A percentile compares a stretch with the other conserved stretches of the same genome.
phyloP scores from a whole-genome alignment of 2,797 vertebrate genomes.

The Zenarchopterus dispar region DNA sequence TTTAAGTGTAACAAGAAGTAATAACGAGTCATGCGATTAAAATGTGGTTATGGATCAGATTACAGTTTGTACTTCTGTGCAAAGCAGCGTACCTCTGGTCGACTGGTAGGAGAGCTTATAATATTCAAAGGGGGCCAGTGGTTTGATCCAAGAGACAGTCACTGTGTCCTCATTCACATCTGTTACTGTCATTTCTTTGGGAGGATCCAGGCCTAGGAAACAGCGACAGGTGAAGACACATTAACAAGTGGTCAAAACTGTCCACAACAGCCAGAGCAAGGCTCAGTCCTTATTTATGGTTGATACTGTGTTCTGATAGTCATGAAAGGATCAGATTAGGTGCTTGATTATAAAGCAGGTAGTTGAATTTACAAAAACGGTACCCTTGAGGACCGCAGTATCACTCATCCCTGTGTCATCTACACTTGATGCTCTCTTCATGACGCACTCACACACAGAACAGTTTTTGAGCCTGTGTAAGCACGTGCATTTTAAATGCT shows the following conservation, averaged over 20 bases:
- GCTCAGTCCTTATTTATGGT: too few relatives aligned
- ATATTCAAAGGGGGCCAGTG: constrained; percentile 89
- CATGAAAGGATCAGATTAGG: too few relatives aligned
- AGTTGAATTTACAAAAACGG: neutral
- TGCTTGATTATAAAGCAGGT: neutral
- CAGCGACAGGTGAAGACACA: neutral
- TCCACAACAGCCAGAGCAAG: neutral
- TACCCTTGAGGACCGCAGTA: constrained; percentile 3
- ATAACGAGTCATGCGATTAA: constrained; percentile 13
- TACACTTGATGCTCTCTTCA: constrained; percentile 29
- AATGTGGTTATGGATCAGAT: constrained; percentile 5
- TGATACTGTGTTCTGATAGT: too few relatives aligned
- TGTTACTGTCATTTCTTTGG: constrained; percentile 86
- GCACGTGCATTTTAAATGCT: neutral
- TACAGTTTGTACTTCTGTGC: neutral
- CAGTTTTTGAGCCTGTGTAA: constrained; percentile 23
- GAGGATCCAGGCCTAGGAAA: constrained; percentile 89
- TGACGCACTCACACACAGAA: constrained; percentile 44
- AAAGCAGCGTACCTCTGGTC: constrained; percentile 83
- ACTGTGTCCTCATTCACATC: constrained; percentile 90
- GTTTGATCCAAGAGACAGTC: constrained; percentile 88
- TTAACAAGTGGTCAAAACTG: neutral
- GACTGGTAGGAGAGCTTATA: constrained; percentile 92
- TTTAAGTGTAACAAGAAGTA: constrained; percentile 47
- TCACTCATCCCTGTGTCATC: constrained; percentile 14